These are phyloP conservation scores for Willowsia nigromaculata DNA, from an alignment of 2,888 invertebrate species.

Conservation along the genomic window DNA sequence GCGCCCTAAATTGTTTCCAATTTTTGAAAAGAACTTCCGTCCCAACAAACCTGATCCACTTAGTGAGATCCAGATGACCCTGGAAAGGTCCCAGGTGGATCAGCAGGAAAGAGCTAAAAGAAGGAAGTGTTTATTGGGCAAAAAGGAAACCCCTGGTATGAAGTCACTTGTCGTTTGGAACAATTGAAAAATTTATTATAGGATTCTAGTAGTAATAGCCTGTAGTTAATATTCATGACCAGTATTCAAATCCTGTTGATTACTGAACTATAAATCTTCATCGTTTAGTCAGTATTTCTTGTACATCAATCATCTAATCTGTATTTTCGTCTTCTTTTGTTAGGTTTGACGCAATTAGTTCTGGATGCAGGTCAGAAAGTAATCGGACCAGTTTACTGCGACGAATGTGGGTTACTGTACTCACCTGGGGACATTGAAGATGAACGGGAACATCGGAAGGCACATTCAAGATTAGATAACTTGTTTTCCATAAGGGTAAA, in stretches of 20 bases:
- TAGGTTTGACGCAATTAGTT: constrained; percentile 75
- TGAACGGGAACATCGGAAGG: constrained; percentile 76
- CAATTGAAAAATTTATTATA: no score
- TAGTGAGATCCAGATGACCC: constrained; percentile 64
- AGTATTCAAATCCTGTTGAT: no score
- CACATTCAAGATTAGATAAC: constrained; percentile 75
- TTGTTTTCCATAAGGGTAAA: constrained; percentile 73
- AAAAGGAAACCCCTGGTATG: constrained; percentile 74
- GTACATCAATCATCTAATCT: no score
- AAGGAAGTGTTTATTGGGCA: constrained; percentile 69
- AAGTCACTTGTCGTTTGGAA: neutral
- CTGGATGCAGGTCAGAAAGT: constrained; percentile 77
- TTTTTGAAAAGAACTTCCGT: constrained; percentile 73
- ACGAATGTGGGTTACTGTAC: constrained; percentile 76
- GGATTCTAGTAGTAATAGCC: no score
- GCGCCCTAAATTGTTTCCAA: constrained; percentile 72
- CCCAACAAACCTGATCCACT: constrained; percentile 71
- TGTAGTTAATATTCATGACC: no score
- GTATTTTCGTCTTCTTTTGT: neutral
- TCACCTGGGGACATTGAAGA: constrained; percentile 77
- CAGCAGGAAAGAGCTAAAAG: constrained; percentile 55
- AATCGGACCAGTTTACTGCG: constrained; percentile 75
- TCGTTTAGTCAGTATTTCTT: no score
- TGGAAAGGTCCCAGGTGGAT: constrained; percentile 55
- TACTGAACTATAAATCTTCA: no score